Evolutionary conservation across 1,140 invertebrate genomes (phyloP).

Genomic region (Adoxophyes honmai): DNA sequence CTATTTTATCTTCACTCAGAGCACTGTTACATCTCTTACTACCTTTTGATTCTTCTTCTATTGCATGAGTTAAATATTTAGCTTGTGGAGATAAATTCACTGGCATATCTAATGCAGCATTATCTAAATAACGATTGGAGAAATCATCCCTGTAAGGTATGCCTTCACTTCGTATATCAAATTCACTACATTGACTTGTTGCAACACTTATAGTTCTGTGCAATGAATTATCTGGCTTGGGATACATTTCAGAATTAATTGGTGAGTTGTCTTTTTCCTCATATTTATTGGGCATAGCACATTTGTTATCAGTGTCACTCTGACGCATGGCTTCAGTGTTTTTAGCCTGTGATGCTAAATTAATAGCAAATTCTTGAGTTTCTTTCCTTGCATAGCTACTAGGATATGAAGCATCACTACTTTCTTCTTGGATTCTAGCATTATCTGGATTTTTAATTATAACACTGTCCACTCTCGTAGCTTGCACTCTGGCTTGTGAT

Average conservation of each 20-base stretch:
- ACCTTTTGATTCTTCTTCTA: background rate
- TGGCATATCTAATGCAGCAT: constrained; percentile 5
- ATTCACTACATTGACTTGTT: background rate
- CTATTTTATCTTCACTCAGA: no score
- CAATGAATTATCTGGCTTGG: background rate
- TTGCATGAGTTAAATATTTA: background rate
- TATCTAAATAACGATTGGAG: background rate
- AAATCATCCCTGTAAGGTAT: background rate
- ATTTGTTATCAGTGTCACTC: constrained; percentile 12
- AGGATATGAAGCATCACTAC: constrained; percentile 7
- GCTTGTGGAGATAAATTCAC: constrained; percentile 3
- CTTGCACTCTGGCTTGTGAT: constrained; percentile 21
- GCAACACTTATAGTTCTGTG: background rate
- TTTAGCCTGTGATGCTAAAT: constrained; percentile 10
- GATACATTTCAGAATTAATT: background rate
- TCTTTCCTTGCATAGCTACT: constrained; percentile 1
- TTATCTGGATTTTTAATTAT: constrained; percentile 72
- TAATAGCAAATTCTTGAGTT: constrained; percentile 11
- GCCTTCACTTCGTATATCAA: background rate
- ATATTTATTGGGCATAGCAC: background rate
- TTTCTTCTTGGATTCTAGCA: constrained; percentile 34
- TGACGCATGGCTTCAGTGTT: constrained; percentile 14
- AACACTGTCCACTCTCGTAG: constrained; percentile 58
- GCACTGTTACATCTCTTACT: background rate
- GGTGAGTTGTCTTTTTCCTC: background rate